Evolutionary conservation across 1,140 invertebrate genomes (phyloP), one percentile per base, ranked within the genome.

Genomic region (Propsilocerus akamusi): DNA sequence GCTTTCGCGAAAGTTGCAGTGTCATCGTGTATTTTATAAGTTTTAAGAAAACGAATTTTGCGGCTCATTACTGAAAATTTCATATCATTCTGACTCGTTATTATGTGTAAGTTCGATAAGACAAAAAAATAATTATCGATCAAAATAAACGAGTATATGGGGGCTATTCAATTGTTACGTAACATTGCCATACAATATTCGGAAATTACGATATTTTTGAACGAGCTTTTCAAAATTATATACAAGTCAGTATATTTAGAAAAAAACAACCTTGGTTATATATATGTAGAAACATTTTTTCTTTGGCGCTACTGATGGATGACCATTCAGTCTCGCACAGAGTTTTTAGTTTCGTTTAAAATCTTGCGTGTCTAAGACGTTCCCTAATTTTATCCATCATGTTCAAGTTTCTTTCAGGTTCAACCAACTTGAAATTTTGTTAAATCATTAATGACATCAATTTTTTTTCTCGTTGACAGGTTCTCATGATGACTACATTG

Each of bases 401-500:
- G 34, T 41, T 41, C 11, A 17, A 17, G 5, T 7, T 41, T 17
- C 10, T 3, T 41, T 14, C 14, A 20, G 34, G 11, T 10, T 12
- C 11, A 12, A 12, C 10, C 11, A 10, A 30, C 14, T 17, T 14
- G 22, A 41, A 41, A 41, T 6, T 37, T 37, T 17, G 17, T 7
- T 6, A 41, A 41, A 17, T 41, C 17, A 41, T 41, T 41, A 41
- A 17, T 41, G 22, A 17, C 4, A 17, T 17, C 22, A 20, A 8
- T 20, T 17, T 8, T 20, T 41, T 41, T 6, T 17, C 14, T 17
- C 14, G 8, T 7, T 7, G 5, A 10, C 34, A 41, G 14, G 17
- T 30, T 41, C 34, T n/a, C n/a, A n/a, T 7, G 34, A 41, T 5
- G 34, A 41, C 6, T 41, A 20, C 22, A 17, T 41, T 17, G 83